Base-by-base conservation (phyloP, 1,140 invertebrate genomes). In the Oryzaephilus surinamensis region DNA sequence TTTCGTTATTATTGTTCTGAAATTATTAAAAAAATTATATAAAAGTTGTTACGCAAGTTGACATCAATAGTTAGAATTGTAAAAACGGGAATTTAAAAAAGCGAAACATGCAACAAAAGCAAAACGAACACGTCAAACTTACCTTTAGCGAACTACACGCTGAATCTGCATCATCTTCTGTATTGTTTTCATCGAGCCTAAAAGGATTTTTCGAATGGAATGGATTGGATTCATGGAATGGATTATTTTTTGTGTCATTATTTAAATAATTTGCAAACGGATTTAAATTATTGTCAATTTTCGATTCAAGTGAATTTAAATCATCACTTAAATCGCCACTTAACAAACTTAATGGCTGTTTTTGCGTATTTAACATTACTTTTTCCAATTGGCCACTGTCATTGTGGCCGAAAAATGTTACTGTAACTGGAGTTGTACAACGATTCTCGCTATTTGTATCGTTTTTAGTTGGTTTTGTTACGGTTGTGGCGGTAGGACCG, bases 321-420 rank as follows among this genome's bases (percentile, higher is more conserved):
- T 30, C 34, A 26, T 45, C 38, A 21, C 35, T 32, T 8, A 37
- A 45, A 27, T 31, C 38, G 14, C 21, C 42, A 43, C 21, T 48
- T 45, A 43, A 41, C 38, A 48, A 48, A 46, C 43, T 48, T 30
- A 41, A 31, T 26, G 43, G 57, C 48, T 45, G 54, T 50, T 43
- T 55, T 36, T 11, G 60, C 53, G 36, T 57, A 15, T 41, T 34
- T 12, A 57, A 32, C 32, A 52, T 46, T 6, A 49, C 46, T 13
- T 50, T 61, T 46, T 70, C 68, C 32, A 72, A 48, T 52, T 65
- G 64, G 6, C 69, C 70, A 29, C 51, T 48, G 36, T 67, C 64
- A 16, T 64, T 64, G 43, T 66, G 65, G 5, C 66, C 65, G 41
- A 71, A 73, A 51, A 71, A 71, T 1, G 70, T 72, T 2, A 73